A percentile compares a stretch with the other conserved stretches of the same genome.
Conservation (phyloP, 2,888 invertebrate species). For the Nemapogon koenigi region DNA sequence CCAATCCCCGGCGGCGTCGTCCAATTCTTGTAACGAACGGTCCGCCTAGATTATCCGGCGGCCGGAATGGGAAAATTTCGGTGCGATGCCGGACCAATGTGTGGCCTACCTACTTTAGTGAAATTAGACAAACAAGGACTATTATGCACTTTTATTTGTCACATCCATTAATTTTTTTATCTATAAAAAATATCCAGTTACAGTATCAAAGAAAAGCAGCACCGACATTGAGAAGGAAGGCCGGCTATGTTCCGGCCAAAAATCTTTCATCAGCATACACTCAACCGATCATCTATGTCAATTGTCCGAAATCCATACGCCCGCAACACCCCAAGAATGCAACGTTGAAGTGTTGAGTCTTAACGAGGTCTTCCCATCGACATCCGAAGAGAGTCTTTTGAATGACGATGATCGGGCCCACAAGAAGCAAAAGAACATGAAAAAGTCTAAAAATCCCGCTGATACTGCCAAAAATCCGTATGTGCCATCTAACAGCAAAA, state of each 20-base stretch:
- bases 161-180: slow-evolving; percentile 10
- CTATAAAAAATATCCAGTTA: slow-evolving; percentile 33
- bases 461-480: slow-evolving; percentile 31
- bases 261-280: slow-evolving; percentile 56
- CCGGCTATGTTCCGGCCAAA: slow-evolving; percentile 35
- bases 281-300: slow-evolving; percentile 55
- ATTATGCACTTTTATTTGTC: no score
- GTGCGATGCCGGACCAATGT: no score
- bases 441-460: slow-evolving; percentile 26
- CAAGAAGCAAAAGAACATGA: slow-evolving; percentile 27
- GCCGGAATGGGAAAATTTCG: no score
- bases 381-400: slow-evolving; percentile 53
- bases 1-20: no score
- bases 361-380: slow-evolving; percentile 54
- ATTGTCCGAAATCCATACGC: slow-evolving; percentile 32
- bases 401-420: slow-evolving; percentile 35
- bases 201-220: slow-evolving; percentile 48
- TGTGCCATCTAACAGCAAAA: slow-evolving; percentile 50
- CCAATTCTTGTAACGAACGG: no score
- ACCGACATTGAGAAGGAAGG: slow-evolving; percentile 26
- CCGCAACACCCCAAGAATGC: slow-evolving; percentile 39
- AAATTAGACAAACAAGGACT: no score
- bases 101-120: no score
- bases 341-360: slow-evolving; percentile 51
- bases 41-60: no score